A percentile compares a stretch with the other conserved stretches of the same genome.
Evolutionary conservation across 1,140 invertebrate species (phyloP).

Genomic region (Diprion similis): DNA sequence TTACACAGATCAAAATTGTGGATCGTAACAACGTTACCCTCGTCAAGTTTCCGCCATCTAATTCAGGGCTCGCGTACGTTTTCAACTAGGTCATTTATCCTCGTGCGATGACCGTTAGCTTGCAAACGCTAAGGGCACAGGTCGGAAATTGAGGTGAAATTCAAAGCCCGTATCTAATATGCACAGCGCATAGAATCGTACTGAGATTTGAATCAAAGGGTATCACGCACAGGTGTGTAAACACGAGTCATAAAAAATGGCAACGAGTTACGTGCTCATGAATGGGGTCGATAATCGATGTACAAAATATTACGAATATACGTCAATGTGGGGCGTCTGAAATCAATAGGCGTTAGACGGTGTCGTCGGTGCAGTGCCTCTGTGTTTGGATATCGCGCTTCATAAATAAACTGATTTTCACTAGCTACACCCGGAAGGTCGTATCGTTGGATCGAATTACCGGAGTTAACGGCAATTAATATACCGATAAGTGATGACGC

Average conservation of each 20-base stretch:
- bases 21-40: too few relatives aligned
- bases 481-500: neutral
- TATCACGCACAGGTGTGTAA: too few relatives aligned
- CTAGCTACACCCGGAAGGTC: neutral
- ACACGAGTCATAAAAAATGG: neutral
- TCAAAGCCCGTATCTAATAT: too few relatives aligned
- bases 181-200: too few relatives aligned
- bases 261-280: neutral
- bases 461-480: constrained; percentile 2
- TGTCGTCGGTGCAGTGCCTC: neutral
- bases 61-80: too few relatives aligned
- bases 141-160: too few relatives aligned
- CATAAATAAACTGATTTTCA: neutral
- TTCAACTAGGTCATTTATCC: too few relatives aligned
- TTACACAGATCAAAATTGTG: too few relatives aligned
- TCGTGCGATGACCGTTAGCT: too few relatives aligned
- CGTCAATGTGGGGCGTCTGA: neutral
- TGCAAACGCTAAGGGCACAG: too few relatives aligned
- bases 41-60: too few relatives aligned
- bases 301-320: neutral
- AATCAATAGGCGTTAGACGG: neutral
- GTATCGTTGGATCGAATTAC: neutral
- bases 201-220: too few relatives aligned
- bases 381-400: neutral
- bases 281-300: constrained; percentile 4